Evolutionary conservation across 30 jellyfish, hydroid and myxozoan genomes (phyloP).

Genomic region (Nemopilema nomurai): DNA sequence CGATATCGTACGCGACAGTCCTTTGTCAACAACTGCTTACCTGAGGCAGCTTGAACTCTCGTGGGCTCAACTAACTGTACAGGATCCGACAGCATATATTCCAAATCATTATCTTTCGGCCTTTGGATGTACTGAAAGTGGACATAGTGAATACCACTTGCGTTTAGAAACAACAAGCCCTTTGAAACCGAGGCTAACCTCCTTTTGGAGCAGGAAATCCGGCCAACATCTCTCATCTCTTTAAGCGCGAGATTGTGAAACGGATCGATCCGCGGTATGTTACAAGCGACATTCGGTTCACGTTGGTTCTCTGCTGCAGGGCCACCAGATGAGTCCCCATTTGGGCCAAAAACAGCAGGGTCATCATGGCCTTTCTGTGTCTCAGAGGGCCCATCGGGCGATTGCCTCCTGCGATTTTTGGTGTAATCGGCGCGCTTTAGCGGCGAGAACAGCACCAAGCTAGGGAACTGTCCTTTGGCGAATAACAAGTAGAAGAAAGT

Average conservation of each 20-base stretch:
- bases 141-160: conserved; percentile 13
- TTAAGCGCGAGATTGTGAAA: conserved; percentile 48
- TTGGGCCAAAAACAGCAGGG: neutral
- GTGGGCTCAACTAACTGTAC: conserved; percentile 17
- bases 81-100: conserved; percentile 25
- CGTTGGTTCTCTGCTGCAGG: neutral
- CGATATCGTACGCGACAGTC: neutral
- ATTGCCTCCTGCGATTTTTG: no score
- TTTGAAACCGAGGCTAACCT: conserved; percentile 3
- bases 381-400: neutral
- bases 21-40: neutral
- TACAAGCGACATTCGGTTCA: conserved; percentile 15
- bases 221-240: conserved; percentile 37
- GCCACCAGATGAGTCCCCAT: neutral
- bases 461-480: neutral
- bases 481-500: neutral
- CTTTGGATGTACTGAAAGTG: conserved; percentile 44
- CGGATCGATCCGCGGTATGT: conserved; percentile 49
- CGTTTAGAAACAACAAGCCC: conserved; percentile 19
- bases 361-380: neutral
- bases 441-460: neutral
- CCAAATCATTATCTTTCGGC: conserved; percentile 47
- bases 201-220: conserved; percentile 32
- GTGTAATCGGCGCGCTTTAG: neutral
- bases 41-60: neutral